A percentile compares a stretch with the other conserved stretches of the same genome.
phyloP scores from a whole-genome alignment of 2,888 invertebrate species.

The Meloe dianella region DNA sequence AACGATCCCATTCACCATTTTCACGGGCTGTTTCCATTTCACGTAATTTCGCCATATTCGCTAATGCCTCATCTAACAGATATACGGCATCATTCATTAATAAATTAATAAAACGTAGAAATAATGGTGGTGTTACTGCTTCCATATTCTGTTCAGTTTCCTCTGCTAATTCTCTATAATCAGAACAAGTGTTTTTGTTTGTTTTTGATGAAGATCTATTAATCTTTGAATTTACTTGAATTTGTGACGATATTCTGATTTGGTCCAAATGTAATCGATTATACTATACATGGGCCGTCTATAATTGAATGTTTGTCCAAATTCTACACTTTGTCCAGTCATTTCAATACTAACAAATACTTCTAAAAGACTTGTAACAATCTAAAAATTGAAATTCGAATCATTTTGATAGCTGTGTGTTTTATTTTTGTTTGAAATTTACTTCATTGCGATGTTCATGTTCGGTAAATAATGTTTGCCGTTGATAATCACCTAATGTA shows the following conservation, averaged over 20 bases:
- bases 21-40: constrained; percentile 80
- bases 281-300: constrained; percentile 93
- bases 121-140: constrained; percentile 87
- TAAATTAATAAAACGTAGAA: constrained; percentile 93
- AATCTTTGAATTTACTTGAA: constrained; percentile 69
- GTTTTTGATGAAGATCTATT: background rate
- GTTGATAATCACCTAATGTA: constrained; percentile 64
- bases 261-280: constrained; percentile 89
- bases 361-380: constrained; percentile 80
- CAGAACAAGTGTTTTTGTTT: background rate
- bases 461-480: constrained; percentile 76
- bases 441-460: constrained; percentile 78
- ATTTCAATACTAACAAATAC: constrained; percentile 98
- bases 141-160: constrained; percentile 89
- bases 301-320: constrained; percentile 97
- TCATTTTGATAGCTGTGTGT: no score
- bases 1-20: constrained; percentile 74
- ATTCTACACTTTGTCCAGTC: constrained; percentile 94
- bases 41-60: constrained; percentile 87
- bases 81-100: constrained; percentile 98
- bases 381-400: constrained; percentile 60
- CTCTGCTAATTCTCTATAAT: constrained; percentile 71
- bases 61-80: constrained; percentile 88
- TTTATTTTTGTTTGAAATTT: background rate
- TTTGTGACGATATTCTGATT: constrained; percentile 76